Evolutionary conservation across 2,113 vertebrate species (phyloP).

Genomic region (Tenrec ecaudatus): DNA sequence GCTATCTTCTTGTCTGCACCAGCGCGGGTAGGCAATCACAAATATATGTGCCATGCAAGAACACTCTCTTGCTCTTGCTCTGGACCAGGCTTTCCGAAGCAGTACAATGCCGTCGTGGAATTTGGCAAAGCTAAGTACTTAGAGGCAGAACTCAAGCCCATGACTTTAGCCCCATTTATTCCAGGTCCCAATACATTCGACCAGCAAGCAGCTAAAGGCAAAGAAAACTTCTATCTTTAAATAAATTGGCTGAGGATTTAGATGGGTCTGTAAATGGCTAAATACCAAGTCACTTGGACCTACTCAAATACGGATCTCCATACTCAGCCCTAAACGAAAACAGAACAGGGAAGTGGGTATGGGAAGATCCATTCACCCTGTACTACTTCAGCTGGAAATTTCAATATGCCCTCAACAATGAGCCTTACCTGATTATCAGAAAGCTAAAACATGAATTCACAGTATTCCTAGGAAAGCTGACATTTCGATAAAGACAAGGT

Average conservation of each 20-base stretch:
- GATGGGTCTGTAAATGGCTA: slow-evolving; percentile 13
- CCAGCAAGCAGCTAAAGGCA: not conserved
- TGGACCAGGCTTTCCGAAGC: not conserved
- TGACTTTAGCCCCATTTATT: not conserved
- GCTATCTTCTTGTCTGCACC: not conserved
- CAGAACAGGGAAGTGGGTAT: not conserved
- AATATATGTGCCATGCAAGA: not conserved
- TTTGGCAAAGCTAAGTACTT: not conserved
- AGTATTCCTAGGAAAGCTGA: slow-evolving; percentile 7
- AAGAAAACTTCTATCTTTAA: slow-evolving; percentile 4
- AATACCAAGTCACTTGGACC: not conserved
- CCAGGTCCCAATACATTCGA: slow-evolving; percentile 5
- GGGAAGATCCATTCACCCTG: not conserved
- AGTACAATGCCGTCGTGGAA: not conserved
- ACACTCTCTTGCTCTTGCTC: not conserved
- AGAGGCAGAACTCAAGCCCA: not conserved
- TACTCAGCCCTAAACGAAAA: slow-evolving; percentile 8
- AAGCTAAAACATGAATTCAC: slow-evolving; percentile 57
- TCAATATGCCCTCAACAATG: not conserved
- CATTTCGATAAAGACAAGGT: not conserved
- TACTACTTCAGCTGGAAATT: slow-evolving; percentile 16
- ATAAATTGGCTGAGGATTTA: not conserved
- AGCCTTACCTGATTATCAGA: slow-evolving; percentile 36
- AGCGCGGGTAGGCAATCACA: not conserved
- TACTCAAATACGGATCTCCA: slow-evolving; percentile 20